Evolutionary conservation across 2,797 vertebrate genomes (phyloP).

Genomic region (Dendrocincla tyrannina): DNA sequence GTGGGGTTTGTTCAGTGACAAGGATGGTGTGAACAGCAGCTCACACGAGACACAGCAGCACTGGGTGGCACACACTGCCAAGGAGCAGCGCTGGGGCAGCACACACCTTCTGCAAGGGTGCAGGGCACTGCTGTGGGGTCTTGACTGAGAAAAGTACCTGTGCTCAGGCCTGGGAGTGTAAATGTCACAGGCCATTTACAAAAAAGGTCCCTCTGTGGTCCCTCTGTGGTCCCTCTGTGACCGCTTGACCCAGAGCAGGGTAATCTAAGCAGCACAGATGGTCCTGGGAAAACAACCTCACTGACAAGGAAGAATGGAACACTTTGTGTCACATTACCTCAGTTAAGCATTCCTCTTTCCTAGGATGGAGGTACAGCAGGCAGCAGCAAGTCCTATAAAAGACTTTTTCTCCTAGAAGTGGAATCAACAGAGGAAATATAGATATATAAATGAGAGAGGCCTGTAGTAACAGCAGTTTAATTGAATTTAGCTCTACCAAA

Average conservation of each 20-base stretch:
- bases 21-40: neutral
- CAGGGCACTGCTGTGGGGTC: neutral
- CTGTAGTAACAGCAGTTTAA: neutral
- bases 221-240: neutral
- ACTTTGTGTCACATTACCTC: neutral
- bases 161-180: accelerated
- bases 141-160: neutral
- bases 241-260: neutral
- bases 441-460: neutral
- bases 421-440: neutral
- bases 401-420: neutral
- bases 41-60: accelerated
- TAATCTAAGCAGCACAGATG: neutral
- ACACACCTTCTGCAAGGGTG: accelerated
- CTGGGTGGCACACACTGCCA: neutral
- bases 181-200: too few relatives aligned
- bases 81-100: neutral
- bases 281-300: neutral
- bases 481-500: neutral
- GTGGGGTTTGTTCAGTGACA: neutral
- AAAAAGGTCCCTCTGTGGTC: neutral
- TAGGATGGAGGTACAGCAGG: neutral
- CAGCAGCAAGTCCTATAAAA: neutral
- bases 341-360: neutral
- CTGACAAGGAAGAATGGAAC: neutral